These are phyloP conservation scores for Machimus rusticus DNA, from an alignment of 2,888 invertebrate species.

Conservation along the genomic window DNA sequence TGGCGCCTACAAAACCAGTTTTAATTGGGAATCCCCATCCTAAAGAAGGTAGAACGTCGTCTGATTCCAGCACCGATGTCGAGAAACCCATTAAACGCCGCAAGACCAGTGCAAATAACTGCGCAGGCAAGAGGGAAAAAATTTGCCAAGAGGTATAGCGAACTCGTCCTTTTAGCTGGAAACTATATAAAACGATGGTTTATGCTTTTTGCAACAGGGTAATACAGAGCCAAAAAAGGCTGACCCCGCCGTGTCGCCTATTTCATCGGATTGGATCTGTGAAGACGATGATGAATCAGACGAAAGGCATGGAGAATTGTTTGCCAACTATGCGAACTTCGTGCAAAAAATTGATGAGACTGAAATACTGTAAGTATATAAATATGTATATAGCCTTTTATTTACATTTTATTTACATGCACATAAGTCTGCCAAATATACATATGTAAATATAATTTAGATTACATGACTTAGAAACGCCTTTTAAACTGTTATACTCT, in stretches of 20 bases:
- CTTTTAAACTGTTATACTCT: not conserved
- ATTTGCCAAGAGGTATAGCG: not conserved
- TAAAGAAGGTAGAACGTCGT: not conserved
- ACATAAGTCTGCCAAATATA: not conserved
- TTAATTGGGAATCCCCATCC: not conserved
- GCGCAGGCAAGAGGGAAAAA: not conserved
- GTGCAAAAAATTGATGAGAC: not conserved
- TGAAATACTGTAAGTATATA: not conserved
- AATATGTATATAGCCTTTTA: too few species aligned
- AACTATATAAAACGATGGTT: not conserved
- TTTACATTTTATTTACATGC: not conserved
- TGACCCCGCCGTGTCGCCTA: not conserved
- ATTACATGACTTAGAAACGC: too few species aligned
- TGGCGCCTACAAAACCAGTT: not conserved
- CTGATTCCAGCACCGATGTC: not conserved
- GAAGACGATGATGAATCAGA: not conserved
- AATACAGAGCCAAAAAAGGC: not conserved
- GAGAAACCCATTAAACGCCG: not conserved
- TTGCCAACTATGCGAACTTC: not conserved
- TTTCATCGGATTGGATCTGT: not conserved
- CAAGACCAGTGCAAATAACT: not conserved
- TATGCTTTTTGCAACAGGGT: not conserved
- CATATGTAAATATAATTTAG: not conserved
- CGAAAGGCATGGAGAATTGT: not conserved
- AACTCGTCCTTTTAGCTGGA: not conserved